Evolutionary conservation across 1,140 invertebrate genomes (phyloP).

Genomic region (Physella acuta): DNA sequence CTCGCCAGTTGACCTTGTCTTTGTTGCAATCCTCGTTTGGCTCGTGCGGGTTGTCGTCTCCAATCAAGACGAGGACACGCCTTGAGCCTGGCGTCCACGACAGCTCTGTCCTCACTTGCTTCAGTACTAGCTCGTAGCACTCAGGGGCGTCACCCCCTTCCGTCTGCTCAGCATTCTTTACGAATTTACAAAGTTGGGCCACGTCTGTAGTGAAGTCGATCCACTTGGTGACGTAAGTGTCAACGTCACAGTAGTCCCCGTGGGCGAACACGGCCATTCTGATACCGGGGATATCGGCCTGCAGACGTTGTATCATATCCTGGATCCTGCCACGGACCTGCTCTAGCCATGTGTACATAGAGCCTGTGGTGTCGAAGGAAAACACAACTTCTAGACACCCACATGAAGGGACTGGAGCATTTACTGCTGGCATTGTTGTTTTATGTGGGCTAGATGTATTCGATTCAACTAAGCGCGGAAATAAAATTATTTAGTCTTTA

Average conservation of each 20-base stretch:
- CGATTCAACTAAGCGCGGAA: too few relatives aligned
- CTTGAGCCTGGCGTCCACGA: too few relatives aligned
- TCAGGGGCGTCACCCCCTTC: slow-evolving; percentile 42
- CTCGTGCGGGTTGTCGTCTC: slow-evolving; percentile 49
- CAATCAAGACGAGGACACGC: too few relatives aligned
- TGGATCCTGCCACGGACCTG: slow-evolving; percentile 37
- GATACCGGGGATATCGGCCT: slow-evolving; percentile 43
- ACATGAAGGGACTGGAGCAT: slow-evolving; percentile 54
- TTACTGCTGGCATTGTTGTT: too few relatives aligned
- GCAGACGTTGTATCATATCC: slow-evolving; percentile 45
- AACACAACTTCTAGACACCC: too few relatives aligned
- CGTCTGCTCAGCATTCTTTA: slow-evolving; percentile 42
- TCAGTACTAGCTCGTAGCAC: too few relatives aligned
- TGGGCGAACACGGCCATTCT: slow-evolving; percentile 43
- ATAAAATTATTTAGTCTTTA: too few relatives aligned
- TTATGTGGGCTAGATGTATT: too few relatives aligned
- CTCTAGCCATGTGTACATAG: slow-evolving; percentile 30
- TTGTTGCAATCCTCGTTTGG: slow-evolving; percentile 40
- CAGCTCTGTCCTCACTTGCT: slow-evolving; percentile 30
- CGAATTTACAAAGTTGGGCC: slow-evolving; percentile 44
- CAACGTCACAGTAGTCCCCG: slow-evolving; percentile 47
- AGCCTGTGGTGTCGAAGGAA: too few relatives aligned
- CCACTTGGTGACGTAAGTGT: slow-evolving; percentile 46
- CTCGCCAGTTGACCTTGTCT: slow-evolving; percentile 46
- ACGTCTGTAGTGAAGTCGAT: slow-evolving; percentile 46